Base-by-base conservation (phyloP, 2,888 invertebrate genomes). In the Tubulanus polymorphus region DNA sequence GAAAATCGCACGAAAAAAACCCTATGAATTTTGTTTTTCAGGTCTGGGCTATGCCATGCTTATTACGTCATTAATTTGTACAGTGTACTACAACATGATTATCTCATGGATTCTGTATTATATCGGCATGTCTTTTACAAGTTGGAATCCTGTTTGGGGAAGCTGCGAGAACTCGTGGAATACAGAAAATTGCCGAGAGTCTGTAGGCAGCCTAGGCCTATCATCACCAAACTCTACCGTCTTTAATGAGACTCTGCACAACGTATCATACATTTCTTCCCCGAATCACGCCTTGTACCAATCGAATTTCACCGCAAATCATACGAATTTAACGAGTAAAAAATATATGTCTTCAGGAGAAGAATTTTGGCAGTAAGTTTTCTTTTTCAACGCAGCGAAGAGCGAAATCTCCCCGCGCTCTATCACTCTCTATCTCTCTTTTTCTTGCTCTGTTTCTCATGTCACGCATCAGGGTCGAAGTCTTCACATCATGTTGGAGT, bases 1-100 rank as follows among this genome's bases (percentile, higher is more conserved):
- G 10, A 32, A 32, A 32, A 32, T 32, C 35, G n/a, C 10, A 12
- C 35, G 10, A 32, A 10, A 10, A 32, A n/a, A 12, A 10, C n/a
- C n/a, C 35, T 12, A 32, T 32, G 35, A 10, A 12, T 32, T 32
- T 32, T 32, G 35, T 41, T 20, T 48, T 50, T 2, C 63, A 69
- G 69, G 69, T 53, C 51, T 69, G 3, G 69, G 69, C 1, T 69
- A 67, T 57, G 64, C 66, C 54, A 69, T 68, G 69, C 56, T 69
- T 48, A 53, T 67, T 3, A 65, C 68, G 15, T 68, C 67, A 1
- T 65, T 64, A 20, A 63, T 69, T 48, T 65, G 62, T 30, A 67
- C 65, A 41, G 65, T 67, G 57, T 69, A 68, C 59, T 68, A 68
- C 53, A 69, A 68, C 28, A 62, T 65, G 25, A 63, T 69, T 12